Conservation (phyloP, 2,888 invertebrate genomes). For the Hartigia nigra region DNA sequence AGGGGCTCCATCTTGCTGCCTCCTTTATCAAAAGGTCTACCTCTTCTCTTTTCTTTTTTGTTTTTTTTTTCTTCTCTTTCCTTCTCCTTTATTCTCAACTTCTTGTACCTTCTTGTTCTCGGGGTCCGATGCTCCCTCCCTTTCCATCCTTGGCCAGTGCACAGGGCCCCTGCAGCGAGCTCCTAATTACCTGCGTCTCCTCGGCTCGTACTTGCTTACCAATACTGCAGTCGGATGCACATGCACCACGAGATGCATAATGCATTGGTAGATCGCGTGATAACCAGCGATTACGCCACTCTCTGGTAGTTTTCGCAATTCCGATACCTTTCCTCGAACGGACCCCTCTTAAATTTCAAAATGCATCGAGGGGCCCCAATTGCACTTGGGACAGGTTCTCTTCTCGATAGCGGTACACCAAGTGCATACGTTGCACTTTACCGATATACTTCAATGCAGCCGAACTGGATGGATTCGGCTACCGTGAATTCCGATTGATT, state of each 20-base stretch:
- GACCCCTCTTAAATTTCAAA: neutral
- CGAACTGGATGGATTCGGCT: neutral
- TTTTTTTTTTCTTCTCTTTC: constrained; percentile 17
- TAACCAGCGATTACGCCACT: constrained; percentile 50
- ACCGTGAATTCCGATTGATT: neutral
- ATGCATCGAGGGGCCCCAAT: neutral
- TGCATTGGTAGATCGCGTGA: constrained; percentile 58
- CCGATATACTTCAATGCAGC: neutral
- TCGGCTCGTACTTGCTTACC: neutral
- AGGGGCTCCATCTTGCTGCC: neutral
- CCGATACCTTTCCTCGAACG: neutral
- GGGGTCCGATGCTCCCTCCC: neutral
- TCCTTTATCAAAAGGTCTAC: constrained; percentile 4
- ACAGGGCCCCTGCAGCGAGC: constrained; percentile 35
- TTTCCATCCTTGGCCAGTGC: neutral
- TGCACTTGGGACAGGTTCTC: neutral
- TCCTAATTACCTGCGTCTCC: constrained; percentile 48
- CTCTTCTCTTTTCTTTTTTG: constrained; percentile 18
- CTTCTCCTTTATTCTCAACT: constrained; percentile 20
- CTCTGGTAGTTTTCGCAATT: constrained; percentile 11
- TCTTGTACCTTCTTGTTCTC: constrained; percentile 12
- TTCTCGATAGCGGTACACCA: neutral
- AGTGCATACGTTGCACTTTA: neutral
- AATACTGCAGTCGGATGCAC: constrained; percentile 10
- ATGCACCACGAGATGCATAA: constrained; percentile 46